Percentiles rank a stretch among this genome's conserved stretches.
Conservation (phyloP, 2,113 vertebrate genomes). For the Sylvia atricapilla region DNA sequence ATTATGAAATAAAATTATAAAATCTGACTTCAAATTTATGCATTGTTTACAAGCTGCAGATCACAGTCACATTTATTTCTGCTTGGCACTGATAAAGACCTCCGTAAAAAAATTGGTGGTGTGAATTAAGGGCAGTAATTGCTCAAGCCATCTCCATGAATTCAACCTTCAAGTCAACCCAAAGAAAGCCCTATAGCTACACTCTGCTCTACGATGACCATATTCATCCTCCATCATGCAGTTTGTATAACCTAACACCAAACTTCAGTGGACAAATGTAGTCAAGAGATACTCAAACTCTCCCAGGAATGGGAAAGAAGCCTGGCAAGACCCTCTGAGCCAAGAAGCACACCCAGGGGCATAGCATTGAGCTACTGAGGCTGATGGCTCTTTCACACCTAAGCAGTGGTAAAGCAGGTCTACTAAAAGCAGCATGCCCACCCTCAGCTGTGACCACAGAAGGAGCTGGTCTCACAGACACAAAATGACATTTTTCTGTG, state of each 20-base stretch:
- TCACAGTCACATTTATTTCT: background rate
- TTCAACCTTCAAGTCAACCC: background rate
- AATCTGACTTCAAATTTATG: background rate
- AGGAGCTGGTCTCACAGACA: background rate
- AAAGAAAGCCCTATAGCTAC: background rate
- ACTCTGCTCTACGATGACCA: background rate
- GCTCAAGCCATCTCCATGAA: background rate
- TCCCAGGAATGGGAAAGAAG: background rate
- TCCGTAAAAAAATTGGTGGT: background rate
- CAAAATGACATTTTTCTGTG: background rate
- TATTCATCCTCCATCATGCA: accelerated
- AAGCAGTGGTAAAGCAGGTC: background rate
- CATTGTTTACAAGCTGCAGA: background rate
- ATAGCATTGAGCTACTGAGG: background rate
- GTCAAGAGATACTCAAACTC: background rate
- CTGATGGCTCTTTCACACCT: background rate
- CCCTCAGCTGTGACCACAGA: background rate
- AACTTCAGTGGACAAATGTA: background rate
- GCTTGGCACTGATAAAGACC: background rate
- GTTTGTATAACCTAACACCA: background rate
- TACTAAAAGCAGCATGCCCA: background rate
- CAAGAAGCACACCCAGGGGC: background rate
- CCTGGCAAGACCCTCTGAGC: background rate
- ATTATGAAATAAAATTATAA: background rate
- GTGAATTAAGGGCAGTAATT: background rate